Evolutionary conservation across 2,113 vertebrate genomes (phyloP), one percentile per base, ranked within the genome.

Genomic region (Naja naja): DNA sequence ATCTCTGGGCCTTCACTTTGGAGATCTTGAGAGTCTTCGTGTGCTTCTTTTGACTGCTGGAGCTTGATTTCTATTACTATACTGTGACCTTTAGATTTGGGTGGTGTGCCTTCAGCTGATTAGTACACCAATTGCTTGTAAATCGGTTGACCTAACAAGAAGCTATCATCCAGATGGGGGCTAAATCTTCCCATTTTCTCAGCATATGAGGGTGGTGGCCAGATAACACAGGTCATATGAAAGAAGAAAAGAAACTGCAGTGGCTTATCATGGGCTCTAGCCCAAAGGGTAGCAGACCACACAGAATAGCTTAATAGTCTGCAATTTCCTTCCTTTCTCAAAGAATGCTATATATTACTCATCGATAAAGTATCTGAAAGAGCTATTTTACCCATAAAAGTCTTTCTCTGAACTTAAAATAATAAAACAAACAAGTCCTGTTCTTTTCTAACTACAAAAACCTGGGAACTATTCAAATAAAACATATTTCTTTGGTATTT

Each of bases 281-380:
- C 81, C 74, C 89, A 93, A 93, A 93, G 56, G 55, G n/a, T 25
- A 10, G 55, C 81, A 93, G 81, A 93, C 89, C 89, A 90, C 89
- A 93, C 89, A 93, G 81, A 90, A 93, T 27, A 60, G 74, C 16
- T 56, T 93, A 93, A 93, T 86, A 55, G 88, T 45, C 88, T 93
- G 54, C 81, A 87, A 90, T 93, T 93, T 93, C 89, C 92, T 93
- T 90, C 93, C 93, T 96, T 95, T 52, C 53, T 56, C 74, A 93
- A 23, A 39, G 47, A 95, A 95, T 92, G 74, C 74, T 81, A 64
- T 93, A 69, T 93, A 93, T 89, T 54, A 92, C 93, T 94, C 64
- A 90, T 90, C 92, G 74, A 95, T 69, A 95, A 94, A 56, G 11
- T 74, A 91, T 95, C 34, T 85, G 18, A 55, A 94, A 94, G 90